A percentile compares a stretch with the other conserved stretches of the same genome.
These are phyloP conservation scores for Linyphia triangularis DNA, from an alignment of 2,888 invertebrate species.

Conservation along the genomic window DNA sequence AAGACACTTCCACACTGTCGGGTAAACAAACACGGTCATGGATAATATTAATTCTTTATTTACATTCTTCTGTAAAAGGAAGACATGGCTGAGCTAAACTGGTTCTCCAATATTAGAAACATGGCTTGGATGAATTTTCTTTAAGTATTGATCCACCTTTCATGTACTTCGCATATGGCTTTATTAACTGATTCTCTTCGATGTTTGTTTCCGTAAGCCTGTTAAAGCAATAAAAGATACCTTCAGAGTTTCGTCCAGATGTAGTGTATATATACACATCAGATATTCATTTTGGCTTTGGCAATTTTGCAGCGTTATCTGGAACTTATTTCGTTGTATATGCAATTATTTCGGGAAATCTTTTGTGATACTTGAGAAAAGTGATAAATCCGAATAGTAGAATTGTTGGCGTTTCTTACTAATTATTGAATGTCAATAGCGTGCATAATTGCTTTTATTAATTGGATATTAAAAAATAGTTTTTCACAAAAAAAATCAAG, in stretches of 20 bases:
- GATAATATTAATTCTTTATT: slow-evolving; percentile 51
- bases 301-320: too few relatives aligned
- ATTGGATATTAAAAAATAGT: too few relatives aligned
- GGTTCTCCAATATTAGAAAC: slow-evolving; percentile 11
- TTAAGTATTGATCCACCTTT: slow-evolving; percentile 36
- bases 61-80: slow-evolving; percentile 15
- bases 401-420: too few relatives aligned
- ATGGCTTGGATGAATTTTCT: slow-evolving; percentile 10
- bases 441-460: too few relatives aligned
- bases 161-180: neutral
- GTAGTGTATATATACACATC: neutral
- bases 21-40: neutral
- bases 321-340: too few relatives aligned
- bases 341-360: too few relatives aligned
- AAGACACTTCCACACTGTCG: neutral
- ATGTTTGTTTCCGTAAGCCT: neutral
- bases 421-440: too few relatives aligned
- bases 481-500: too few relatives aligned
- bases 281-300: too few relatives aligned
- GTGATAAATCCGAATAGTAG: too few relatives aligned
- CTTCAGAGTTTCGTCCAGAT: neutral
- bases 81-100: slow-evolving; percentile 37
- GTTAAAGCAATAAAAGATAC: slow-evolving; percentile 26
- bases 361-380: too few relatives aligned
- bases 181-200: slow-evolving; percentile 11